Percentiles rank a stretch among this genome's conserved stretches.
Conservation (phyloP, 2,888 invertebrate species). For the Anarsia innoxiella region DNA sequence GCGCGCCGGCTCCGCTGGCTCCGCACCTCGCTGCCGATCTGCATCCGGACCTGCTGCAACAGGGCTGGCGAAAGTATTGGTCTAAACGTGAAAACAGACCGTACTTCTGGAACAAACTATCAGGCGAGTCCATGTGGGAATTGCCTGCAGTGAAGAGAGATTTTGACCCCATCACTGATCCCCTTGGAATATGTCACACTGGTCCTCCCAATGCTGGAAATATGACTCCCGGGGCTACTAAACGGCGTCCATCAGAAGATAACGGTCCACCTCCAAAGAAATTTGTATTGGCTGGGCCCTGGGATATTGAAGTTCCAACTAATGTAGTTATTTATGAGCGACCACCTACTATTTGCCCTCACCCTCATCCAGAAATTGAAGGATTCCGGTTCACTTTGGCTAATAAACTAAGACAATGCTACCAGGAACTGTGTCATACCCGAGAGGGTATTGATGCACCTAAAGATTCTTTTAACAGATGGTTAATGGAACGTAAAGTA, state of each 20-base stretch:
- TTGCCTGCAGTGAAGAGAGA: conserved; percentile 88
- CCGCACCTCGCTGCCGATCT: conserved; percentile 63
- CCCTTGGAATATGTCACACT: conserved; percentile 84
- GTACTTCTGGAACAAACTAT: conserved; percentile 97
- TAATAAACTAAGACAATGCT: conserved; percentile 90
- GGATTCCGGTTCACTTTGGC: conserved; percentile 87
- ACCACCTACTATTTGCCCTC: conserved; percentile 87
- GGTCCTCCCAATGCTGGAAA: conserved; percentile 59
- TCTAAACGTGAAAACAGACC: conserved; percentile 95
- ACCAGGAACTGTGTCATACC: conserved; percentile 95
- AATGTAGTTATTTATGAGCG: conserved; percentile 94
- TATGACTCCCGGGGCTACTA: conserved; percentile 76
- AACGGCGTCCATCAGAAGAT: conserved; percentile 87
- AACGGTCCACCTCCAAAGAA: conserved; percentile 88
- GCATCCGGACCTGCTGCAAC: conserved; percentile 77
- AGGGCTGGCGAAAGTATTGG: conserved; percentile 98
- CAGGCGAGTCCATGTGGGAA: conserved; percentile 98
- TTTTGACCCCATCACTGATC: conserved; percentile 94
- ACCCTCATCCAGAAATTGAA: conserved; percentile 96
- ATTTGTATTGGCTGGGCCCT: conserved; percentile 91
- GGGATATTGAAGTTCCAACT: conserved; percentile 95
- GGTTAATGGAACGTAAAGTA: conserved; percentile 97
- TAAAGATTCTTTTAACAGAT: conserved; percentile 95
- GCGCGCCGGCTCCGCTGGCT: conserved; percentile 71
- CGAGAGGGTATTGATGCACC: conserved; percentile 96